Base-by-base conservation (phyloP, 2,888 invertebrate genomes). In the Didymodactylos carnosus region DNA sequence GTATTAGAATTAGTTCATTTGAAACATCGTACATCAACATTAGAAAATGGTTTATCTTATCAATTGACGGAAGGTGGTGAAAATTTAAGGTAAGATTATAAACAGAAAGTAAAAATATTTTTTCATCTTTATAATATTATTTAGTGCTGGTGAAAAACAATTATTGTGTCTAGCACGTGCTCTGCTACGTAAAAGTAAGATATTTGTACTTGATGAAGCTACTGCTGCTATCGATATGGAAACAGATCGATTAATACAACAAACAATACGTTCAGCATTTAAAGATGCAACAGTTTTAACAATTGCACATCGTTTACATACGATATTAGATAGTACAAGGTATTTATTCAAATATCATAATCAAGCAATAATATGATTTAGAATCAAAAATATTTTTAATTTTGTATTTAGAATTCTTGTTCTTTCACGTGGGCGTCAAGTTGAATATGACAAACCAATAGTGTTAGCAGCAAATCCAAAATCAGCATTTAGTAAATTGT, bases 281-380 rank as follows among this genome's bases (percentile, higher is more conserved):
- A 87, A 87, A 76, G 87, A 90, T 76, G 91, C 91, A 83, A 93
- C 93, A 7, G 89, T 94, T 72, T 87, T 94, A 39, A 93, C 92
- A 1, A 93, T 94, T 81, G 93, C 93, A 49, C 93, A 94, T 85
- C 88, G 93, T 23, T 87, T 94, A 76, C 92, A 93, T 83, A 94
- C 93, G 29, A 92, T 94, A 78, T 87, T 93, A 87, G 78, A 78
- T 73, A 77, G 70, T 72, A 71, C 71, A 76, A 62, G n/a, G 62
- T 62, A 62, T 62, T 69, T 14, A 69, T 27, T n/a, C 14, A 25
- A 25, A 14, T 69, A 14, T 69, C 23, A 14, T 69, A n/a, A 69
- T 69, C 14, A 27, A 69, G n/a, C n/a, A 10, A 51, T 16, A n/a
- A 16, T 10, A 49, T 43, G 6, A 8, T 43, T 19, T 16, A n/a